Evolutionary conservation across 2,888 invertebrate species (phyloP).

Genomic region (Autographa pulchrina): DNA sequence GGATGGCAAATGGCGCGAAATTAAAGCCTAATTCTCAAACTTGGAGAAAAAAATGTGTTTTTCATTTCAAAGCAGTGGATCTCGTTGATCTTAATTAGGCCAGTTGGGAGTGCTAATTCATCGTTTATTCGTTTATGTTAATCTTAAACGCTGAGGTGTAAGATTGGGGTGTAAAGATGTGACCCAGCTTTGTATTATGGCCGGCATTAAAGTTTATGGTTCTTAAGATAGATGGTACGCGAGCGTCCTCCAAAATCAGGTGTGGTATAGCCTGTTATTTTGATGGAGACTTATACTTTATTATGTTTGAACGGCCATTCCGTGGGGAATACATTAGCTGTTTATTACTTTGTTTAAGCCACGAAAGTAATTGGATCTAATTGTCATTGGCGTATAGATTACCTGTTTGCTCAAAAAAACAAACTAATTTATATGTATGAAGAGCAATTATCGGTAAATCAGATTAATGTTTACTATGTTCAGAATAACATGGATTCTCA

Average conservation of each 20-base stretch:
- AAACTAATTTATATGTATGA: not conserved
- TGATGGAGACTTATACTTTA: slow-evolving; percentile 43
- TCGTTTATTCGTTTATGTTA: slow-evolving; percentile 63
- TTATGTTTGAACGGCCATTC: slow-evolving; percentile 21
- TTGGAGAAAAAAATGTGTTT: slow-evolving; percentile 36
- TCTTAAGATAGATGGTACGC: slow-evolving; percentile 45
- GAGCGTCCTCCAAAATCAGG: slow-evolving; percentile 51
- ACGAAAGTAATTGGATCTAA: slow-evolving; percentile 21
- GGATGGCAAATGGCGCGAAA: slow-evolving; percentile 67
- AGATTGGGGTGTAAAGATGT: slow-evolving; percentile 59
- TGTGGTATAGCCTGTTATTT: slow-evolving; percentile 48
- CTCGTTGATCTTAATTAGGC: slow-evolving; percentile 62
- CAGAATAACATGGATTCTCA: not conserved
- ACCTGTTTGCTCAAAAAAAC: not conserved
- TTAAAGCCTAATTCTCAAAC: slow-evolving; percentile 68
- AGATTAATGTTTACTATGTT: not conserved
- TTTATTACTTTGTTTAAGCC: slow-evolving; percentile 17
- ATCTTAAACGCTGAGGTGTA: slow-evolving; percentile 58
- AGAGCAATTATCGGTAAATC: too few species aligned
- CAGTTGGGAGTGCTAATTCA: slow-evolving; percentile 58
- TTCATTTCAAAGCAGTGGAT: slow-evolving; percentile 35
- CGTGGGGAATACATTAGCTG: slow-evolving; percentile 36
- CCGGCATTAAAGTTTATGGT: slow-evolving; percentile 55
- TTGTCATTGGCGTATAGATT: not conserved
- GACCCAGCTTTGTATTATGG: slow-evolving; percentile 56